A percentile compares a stretch with the other conserved stretches of the same genome.
Conservation (phyloP, 37 sponge, comb jelly and placozoan genomes). For the Lycopodina hypogea region DNA sequence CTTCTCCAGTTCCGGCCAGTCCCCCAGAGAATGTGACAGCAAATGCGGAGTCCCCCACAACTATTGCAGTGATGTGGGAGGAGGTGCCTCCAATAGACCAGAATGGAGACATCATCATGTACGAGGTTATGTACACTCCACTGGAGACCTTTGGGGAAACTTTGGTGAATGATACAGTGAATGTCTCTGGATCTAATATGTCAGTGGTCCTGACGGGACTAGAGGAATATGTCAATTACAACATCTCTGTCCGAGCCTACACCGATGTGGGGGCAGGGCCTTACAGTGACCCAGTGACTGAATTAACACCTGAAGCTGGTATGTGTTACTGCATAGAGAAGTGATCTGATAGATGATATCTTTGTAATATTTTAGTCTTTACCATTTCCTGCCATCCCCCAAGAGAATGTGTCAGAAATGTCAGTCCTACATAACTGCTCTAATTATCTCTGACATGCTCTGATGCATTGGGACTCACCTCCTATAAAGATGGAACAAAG, state of each 20-base stretch:
- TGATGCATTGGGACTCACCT: no score
- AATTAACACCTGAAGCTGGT: no score
- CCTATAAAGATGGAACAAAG: no score
- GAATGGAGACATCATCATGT: conserved; percentile 37
- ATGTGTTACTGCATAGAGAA: no score
- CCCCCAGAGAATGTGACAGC: conserved; percentile 25
- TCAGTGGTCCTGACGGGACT: background rate
- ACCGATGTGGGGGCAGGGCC: no score
- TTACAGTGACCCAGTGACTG: no score
- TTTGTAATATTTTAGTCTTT: no score
- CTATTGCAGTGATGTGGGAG: conserved; percentile 17
- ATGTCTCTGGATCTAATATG: background rate
- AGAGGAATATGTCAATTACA: conserved; percentile 31
- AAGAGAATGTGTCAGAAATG: no score
- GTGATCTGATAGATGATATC: no score
- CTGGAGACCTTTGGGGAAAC: conserved; percentile 16
- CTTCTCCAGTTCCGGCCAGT: conserved; percentile 13
- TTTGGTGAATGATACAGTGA: background rate
- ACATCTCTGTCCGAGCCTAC: conserved; percentile 19
- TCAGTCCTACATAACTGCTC: no score
- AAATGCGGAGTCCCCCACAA: background rate
- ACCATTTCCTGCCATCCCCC: no score
- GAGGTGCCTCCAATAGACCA: background rate
- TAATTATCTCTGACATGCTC: no score
- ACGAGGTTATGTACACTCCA: conserved; percentile 21